These are phyloP conservation scores for Ara ararauna DNA, from an alignment of 2,797 vertebrate species.

Conservation along the genomic window DNA sequence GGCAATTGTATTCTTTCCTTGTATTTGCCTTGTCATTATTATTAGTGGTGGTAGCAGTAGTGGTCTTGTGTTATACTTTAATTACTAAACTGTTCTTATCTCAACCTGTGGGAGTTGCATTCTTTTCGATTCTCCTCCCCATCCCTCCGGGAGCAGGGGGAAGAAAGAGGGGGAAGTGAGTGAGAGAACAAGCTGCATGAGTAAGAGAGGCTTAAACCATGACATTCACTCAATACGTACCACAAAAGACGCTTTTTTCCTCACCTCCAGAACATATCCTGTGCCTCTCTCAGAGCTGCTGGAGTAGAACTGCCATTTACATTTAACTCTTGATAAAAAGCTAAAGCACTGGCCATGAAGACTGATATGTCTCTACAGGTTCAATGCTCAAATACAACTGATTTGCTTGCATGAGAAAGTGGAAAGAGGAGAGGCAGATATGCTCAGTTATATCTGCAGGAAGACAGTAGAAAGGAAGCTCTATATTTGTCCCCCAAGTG, in stretches of 20 bases:
- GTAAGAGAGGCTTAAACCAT: too few species aligned
- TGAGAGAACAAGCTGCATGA: too few species aligned
- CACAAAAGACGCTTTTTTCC: background rate
- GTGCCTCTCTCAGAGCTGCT: background rate
- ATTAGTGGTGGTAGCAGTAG: too few species aligned
- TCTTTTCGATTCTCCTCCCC: too few species aligned
- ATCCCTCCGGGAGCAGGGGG: too few species aligned
- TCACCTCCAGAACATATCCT: background rate
- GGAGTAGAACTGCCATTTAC: background rate
- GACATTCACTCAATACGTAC: background rate
- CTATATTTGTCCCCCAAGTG: background rate
- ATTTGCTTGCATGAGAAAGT: background rate
- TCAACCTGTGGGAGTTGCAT: too few species aligned
- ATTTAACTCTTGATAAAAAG: background rate
- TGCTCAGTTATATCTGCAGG: background rate
- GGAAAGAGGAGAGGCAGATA: background rate
- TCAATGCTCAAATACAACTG: background rate
- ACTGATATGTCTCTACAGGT: background rate
- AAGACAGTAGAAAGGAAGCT: background rate
- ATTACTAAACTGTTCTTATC: too few species aligned
- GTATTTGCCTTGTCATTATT: too few species aligned
- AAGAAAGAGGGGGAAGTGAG: too few species aligned
- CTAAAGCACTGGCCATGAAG: background rate
- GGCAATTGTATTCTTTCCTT: too few species aligned
- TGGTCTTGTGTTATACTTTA: too few species aligned